These are phyloP conservation scores for Gymnosoma rotundatum DNA, from an alignment of 2,888 invertebrate genomes.

Conservation along the genomic window DNA sequence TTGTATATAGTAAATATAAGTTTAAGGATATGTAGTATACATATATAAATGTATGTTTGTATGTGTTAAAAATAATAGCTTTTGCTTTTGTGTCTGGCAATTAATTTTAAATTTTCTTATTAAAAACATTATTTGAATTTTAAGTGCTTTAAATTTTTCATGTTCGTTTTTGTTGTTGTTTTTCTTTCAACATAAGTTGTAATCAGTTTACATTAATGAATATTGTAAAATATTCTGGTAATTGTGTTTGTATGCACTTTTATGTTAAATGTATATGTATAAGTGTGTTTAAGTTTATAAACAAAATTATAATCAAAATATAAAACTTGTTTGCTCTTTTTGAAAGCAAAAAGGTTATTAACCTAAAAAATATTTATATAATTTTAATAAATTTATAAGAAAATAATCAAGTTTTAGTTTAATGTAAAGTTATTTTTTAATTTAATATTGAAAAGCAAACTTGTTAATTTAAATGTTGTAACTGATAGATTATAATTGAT, in stretches of 20 bases:
- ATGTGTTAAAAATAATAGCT: constrained; percentile 63
- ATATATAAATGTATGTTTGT: constrained; percentile 29
- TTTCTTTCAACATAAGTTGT: constrained; percentile 39
- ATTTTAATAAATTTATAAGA: constrained; percentile 32
- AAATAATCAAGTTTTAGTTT: no score
- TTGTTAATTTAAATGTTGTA: no score
- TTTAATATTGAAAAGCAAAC: no score
- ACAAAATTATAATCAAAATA: constrained; percentile 45
- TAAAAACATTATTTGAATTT: constrained; percentile 73
- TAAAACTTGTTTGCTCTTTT: constrained; percentile 18
- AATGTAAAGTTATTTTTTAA: no score
- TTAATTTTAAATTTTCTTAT: constrained; percentile 79
- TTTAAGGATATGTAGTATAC: not conserved
- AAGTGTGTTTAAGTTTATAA: constrained; percentile 29
- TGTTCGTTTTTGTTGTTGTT: constrained; percentile 46
- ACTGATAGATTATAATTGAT: no score
- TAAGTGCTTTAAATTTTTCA: constrained; percentile 73
- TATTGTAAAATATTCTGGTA: constrained; percentile 62
- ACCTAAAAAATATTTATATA: constrained; percentile 48
- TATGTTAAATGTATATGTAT: not conserved
- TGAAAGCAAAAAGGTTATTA: constrained; percentile 34
- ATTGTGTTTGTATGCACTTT: no score
- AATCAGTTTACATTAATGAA: constrained; percentile 68
- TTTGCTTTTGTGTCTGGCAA: constrained; percentile 79
- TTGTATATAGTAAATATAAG: not conserved